Evolutionary conservation across 2,797 vertebrate genomes (phyloP).

Genomic region (Hoplostethus atlanticus): DNA sequence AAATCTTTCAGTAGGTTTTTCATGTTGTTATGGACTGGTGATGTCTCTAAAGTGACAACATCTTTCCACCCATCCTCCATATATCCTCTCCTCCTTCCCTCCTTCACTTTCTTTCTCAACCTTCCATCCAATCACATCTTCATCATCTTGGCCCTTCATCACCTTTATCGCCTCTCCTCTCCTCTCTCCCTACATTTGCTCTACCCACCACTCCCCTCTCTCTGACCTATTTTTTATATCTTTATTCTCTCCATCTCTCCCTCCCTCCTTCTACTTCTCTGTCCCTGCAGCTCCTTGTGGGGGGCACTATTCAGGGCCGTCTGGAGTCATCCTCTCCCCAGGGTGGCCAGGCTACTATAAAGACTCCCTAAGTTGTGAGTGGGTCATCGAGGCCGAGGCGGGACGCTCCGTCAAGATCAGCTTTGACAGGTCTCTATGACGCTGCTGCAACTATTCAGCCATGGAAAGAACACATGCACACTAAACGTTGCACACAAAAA

Average conservation of each 20-base stretch:
- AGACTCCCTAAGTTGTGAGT: slow-evolving; percentile 99
- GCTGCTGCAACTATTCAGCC: slow-evolving; percentile 48
- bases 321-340: slow-evolving; percentile 97
- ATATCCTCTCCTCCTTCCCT: neutral
- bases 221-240: slow-evolving; percentile 9
- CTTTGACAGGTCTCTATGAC: slow-evolving; percentile 93
- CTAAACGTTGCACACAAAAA: slow-evolving; percentile 8
- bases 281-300: slow-evolving; percentile 92
- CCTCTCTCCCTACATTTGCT: neutral
- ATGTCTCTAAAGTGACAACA: slow-evolving; percentile 20
- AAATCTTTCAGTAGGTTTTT: slow-evolving; percentile 37
- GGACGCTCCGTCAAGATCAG: slow-evolving; percentile 99
- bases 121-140: slow-evolving; percentile 17
- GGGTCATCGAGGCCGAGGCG: slow-evolving; percentile 97
- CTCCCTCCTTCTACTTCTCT: slow-evolving; percentile 9
- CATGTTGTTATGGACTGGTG: slow-evolving; percentile 15
- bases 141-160: slow-evolving; percentile 2
- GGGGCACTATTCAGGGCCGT: slow-evolving; percentile 97
- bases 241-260: slow-evolving; percentile 17
- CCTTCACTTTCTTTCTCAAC: neutral
- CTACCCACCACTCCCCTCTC: neutral
- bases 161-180: neutral
- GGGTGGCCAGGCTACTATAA: slow-evolving; percentile 99
- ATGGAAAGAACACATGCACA: slow-evolving; percentile 34
- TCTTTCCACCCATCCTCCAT: neutral